Percentiles rank a stretch among this genome's conserved stretches.
phyloP scores from a whole-genome alignment of 1,140 invertebrate species.

The Rhizoglyphus robini region DNA sequence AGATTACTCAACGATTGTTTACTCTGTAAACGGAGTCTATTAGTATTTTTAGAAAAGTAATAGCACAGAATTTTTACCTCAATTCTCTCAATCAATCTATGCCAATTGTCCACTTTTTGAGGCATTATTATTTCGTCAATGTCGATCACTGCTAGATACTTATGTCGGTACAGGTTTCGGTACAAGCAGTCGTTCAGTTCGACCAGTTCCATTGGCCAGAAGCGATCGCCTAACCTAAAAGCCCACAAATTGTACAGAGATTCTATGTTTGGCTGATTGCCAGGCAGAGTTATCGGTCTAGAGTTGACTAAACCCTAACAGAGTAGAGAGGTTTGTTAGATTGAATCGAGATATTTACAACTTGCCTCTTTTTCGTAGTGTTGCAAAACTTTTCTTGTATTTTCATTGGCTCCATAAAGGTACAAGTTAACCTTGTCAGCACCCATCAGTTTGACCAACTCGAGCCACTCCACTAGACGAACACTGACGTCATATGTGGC shows the following conservation, averaged over 20 bases:
- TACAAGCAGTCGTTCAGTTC: conserved; percentile 85
- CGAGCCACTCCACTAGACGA: conserved; percentile 17
- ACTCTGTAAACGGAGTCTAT: too few species aligned
- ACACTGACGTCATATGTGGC: too few species aligned
- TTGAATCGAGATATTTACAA: too few species aligned
- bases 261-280: not conserved
- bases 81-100: not conserved
- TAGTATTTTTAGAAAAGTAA: too few species aligned
- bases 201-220: too few species aligned
- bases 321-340: too few species aligned
- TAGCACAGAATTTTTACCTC: too few species aligned
- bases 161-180: conserved; percentile 61
- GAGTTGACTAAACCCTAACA: conserved; percentile 1
- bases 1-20: too few species aligned
- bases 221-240: not conserved
- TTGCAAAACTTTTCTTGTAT: not conserved
- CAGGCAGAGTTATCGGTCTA: not conserved
- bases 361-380: conserved; percentile 10
- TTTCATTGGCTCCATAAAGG: not conserved
- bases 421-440: too few species aligned
- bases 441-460: conserved; percentile 4
- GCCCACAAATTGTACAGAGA: not conserved
- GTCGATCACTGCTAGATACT: conserved; percentile 63
- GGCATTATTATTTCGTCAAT: conserved; percentile 78
- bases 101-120: not conserved